phyloP scores from a whole-genome alignment of 2,888 invertebrate genomes.

The Amiota minor region DNA sequence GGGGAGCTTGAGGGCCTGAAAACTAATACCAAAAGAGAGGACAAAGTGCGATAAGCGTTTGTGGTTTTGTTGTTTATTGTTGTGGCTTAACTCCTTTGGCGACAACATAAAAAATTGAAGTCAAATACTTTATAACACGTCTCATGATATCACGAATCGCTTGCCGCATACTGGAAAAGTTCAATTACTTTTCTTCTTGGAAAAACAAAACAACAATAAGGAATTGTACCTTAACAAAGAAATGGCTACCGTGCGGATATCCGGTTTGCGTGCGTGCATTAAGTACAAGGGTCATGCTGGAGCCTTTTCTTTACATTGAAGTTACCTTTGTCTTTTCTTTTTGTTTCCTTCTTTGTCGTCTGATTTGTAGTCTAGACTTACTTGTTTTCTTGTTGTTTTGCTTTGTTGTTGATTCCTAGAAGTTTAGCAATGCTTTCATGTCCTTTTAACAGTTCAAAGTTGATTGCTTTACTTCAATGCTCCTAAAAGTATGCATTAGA shows the following conservation, averaged over 20 bases:
- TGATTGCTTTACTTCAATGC: no score
- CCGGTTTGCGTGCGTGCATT: conserved; percentile 20
- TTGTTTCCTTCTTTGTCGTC: not conserved
- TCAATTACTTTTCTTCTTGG: conserved; percentile 17
- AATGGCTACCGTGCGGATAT: conserved; percentile 23
- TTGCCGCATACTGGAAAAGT: not conserved
- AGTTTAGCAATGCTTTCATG: no score
- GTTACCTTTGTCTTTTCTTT: no score
- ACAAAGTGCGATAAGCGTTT: not conserved
- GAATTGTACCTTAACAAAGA: conserved; percentile 6
- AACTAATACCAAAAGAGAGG: not conserved
- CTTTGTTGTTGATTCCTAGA: no score
- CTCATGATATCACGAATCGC: not conserved
- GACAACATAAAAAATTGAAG: conserved; percentile 2
- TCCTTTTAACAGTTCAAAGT: no score
- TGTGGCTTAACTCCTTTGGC: not conserved
- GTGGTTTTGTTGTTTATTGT: not conserved
- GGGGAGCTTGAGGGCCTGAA: not conserved
- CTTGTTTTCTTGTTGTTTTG: not conserved
- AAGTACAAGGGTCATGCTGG: not conserved
- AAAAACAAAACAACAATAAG: not conserved
- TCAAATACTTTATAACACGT: not conserved
- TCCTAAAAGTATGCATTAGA: no score
- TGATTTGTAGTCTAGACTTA: not conserved
- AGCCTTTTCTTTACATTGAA: no score